phyloP scores from a whole-genome alignment of 2,888 invertebrate species.

The Smittia aterrima region DNA sequence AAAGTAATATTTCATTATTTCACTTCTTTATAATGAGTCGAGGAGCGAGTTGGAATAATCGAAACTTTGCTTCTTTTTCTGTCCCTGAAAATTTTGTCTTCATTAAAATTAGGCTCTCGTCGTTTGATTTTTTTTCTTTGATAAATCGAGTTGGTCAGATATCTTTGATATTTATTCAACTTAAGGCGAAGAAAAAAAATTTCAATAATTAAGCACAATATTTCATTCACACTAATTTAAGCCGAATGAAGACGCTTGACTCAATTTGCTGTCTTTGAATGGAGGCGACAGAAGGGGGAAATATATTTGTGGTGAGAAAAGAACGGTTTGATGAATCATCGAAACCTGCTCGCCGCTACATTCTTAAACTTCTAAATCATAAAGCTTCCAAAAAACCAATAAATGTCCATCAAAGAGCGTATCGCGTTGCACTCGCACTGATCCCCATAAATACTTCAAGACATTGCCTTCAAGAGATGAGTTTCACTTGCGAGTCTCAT shows the following conservation, averaged over 20 bases:
- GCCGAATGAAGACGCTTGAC: conserved; percentile 23
- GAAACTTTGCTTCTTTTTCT: not conserved
- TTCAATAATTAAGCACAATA: conserved; percentile 39
- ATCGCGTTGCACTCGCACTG: not conserved
- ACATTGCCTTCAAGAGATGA: not conserved
- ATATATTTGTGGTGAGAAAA: not conserved
- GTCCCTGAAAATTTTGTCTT: conserved; percentile 31
- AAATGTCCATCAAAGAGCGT: conserved; percentile 9
- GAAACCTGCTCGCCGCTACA: not conserved
- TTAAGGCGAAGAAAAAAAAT: not conserved
- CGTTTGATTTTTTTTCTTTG: conserved; percentile 6
- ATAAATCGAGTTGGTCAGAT: conserved; percentile 12
- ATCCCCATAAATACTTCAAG: not conserved
- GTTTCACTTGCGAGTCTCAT: conserved; percentile 7
- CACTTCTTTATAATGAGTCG: conserved; percentile 41
- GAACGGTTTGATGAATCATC: not conserved
- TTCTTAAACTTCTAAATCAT: not conserved
- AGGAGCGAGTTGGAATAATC: conserved; percentile 8
- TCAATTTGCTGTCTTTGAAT: conserved; percentile 3
- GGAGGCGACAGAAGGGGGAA: not conserved
- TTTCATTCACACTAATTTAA: conserved; percentile 38
- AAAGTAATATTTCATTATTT: conserved; percentile 42
- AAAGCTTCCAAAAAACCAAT: not conserved
- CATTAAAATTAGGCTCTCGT: conserved; percentile 39
- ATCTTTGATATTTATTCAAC: conserved; percentile 26